Evolutionary conservation across 2,797 vertebrate genomes (phyloP).

Genomic region (Pseudochirops corinnae): DNA sequence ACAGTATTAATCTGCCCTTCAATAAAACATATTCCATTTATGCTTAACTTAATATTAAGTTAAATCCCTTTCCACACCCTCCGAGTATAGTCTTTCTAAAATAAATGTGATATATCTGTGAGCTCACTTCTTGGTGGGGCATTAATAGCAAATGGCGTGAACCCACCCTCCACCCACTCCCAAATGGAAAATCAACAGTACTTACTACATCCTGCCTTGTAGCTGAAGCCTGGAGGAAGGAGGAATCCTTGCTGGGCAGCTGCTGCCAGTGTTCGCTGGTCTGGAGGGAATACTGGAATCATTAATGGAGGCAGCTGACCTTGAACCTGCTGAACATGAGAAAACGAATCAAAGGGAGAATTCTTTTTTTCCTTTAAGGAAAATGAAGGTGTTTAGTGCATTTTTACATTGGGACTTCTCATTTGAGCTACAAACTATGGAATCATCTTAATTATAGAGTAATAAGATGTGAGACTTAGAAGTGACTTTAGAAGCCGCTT

Average conservation of each 20-base stretch:
- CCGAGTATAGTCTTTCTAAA: conserved; percentile 47
- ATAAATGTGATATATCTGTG: conserved; percentile 42
- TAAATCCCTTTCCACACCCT: conserved; percentile 35
- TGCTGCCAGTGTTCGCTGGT: conserved; percentile 97
- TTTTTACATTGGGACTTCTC: not conserved
- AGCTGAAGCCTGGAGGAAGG: conserved; percentile 98
- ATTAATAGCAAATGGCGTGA: conserved; percentile 4
- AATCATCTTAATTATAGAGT: conserved; percentile 18
- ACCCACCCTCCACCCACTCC: conserved; percentile 55
- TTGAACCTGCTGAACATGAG: conserved; percentile 95
- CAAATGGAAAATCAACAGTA: conserved; percentile 77
- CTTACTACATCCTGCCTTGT: conserved; percentile 99
- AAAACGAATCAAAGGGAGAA: conserved; percentile 83
- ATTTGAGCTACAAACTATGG: not conserved
- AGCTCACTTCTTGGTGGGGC: conserved; percentile 42
- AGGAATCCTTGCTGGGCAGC: conserved; percentile 99
- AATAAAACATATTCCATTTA: not conserved
- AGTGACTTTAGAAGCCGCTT: not conserved
- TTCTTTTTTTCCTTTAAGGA: conserved; percentile 36
- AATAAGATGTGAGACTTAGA: not conserved
- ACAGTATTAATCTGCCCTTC: conserved; percentile 36
- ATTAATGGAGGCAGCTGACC: conserved; percentile 98
- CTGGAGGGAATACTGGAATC: conserved; percentile 98
- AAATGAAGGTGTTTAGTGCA: not conserved
- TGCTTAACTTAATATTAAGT: conserved; percentile 14